Base-by-base conservation (phyloP, 2,888 invertebrate genomes). In the Hylaea fasciaria region DNA sequence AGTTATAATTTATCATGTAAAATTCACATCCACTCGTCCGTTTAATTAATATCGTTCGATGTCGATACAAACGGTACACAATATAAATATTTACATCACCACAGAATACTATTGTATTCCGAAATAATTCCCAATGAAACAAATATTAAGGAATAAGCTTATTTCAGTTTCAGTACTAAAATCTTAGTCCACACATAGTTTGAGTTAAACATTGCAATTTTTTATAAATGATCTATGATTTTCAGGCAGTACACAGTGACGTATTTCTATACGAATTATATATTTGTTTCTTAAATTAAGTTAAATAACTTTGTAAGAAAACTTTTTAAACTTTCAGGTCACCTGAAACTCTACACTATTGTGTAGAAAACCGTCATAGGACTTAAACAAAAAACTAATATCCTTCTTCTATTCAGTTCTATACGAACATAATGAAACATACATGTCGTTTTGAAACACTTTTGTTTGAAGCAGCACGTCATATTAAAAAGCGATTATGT, bases 41-140 rank as follows among this genome's bases (percentile, higher is more conserved):
- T 37, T 46, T 11, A 14, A 45, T 41, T 13, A 7, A 43, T 56
- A n/a, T 37, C 49, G 22, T 22, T n/a, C 54, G 58, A 63, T 62
- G 47, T 56, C 22, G 22, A 46, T 60, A 68, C 40, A 45, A 54
- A 53, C 37, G 9, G 16, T 57, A 48, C 13, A 67, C 53, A 66
- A 66, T 56, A 52, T 50, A 56, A 61, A 62, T 44, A 48, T 47
- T 48, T 47, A 50, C 46, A 57, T 59, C 58, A 57, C n/a, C n/a
- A n/a, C n/a, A n/a, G 62, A 16, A 55, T 46, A 48, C 48, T 57
- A 37, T 50, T 44, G 16, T 17, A 39, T 49, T 53, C 44, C 13
- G 14, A 41, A 44, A 14, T 1, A n/a, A 43, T 22, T 37, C 44
- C 16, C 43, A 56, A 56, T 47, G 47, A 49, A 53, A 46, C 22